Percentiles rank a stretch among this genome's conserved stretches.
Conservation (phyloP, 2,888 invertebrate genomes). For the Andrena bucephala region DNA sequence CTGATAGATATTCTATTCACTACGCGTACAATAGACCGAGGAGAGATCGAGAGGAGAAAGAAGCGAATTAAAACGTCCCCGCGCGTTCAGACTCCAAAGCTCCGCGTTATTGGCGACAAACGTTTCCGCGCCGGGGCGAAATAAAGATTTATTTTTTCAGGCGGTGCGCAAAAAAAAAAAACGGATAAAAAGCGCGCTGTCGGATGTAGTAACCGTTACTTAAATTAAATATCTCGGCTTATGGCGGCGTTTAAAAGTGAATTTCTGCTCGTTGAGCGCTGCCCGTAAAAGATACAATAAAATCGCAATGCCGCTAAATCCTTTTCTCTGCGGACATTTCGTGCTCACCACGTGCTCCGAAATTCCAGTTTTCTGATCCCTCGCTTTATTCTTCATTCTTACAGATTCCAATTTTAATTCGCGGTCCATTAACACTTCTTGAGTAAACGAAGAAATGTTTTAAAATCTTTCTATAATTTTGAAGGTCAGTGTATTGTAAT, state of each 20-base stretch:
- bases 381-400: not conserved
- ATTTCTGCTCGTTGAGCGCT: not conserved
- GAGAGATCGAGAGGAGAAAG: conserved; percentile 16
- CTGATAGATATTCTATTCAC: not conserved
- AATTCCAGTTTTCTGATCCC: not conserved
- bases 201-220: not conserved
- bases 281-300: not conserved
- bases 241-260: not conserved
- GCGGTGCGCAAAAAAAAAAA: not conserved
- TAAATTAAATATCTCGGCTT: not conserved
- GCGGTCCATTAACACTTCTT: too few species aligned
- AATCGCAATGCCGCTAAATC: not conserved
- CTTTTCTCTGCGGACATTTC: not conserved
- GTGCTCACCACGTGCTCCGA: not conserved
- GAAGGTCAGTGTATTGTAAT: too few species aligned
- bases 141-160: not conserved
- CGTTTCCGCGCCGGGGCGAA: not conserved
- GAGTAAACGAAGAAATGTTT: too few species aligned
- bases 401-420: too few species aligned
- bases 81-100: not conserved
- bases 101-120: too few species aligned
- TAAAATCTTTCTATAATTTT: too few species aligned
- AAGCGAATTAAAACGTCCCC: not conserved
- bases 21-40: not conserved
- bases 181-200: not conserved